These are phyloP conservation scores for Lagorchestes hirsutus DNA, from an alignment of 2,797 vertebrate species.

Conservation along the genomic window DNA sequence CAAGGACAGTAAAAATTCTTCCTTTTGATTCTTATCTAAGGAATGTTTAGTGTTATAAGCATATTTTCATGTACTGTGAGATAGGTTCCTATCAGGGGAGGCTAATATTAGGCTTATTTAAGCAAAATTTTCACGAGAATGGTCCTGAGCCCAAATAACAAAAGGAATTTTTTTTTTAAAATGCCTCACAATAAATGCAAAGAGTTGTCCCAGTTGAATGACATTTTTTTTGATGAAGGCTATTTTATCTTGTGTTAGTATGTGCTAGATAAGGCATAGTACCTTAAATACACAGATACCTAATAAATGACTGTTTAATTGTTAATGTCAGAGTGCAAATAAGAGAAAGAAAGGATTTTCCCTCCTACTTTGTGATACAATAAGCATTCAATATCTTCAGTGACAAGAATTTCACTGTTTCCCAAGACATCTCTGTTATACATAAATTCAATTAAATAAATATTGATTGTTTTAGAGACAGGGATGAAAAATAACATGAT, in stretches of 20 bases:
- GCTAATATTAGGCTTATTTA: background rate
- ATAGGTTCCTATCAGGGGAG: background rate
- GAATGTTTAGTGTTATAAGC: background rate
- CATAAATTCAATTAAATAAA: background rate
- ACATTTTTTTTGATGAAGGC: background rate
- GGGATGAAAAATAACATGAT: background rate
- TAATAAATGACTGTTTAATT: background rate
- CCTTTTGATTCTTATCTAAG: background rate
- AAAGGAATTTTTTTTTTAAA: background rate
- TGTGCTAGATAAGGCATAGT: background rate
- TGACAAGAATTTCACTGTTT: background rate
- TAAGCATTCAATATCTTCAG: background rate
- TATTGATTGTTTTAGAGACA: background rate
- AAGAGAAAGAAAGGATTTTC: background rate
- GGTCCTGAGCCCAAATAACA: background rate
- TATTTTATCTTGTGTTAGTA: background rate
- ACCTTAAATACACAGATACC: background rate
- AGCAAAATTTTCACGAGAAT: background rate
- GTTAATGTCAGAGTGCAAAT: background rate
- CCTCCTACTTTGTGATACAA: background rate
- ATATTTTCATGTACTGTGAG: background rate
- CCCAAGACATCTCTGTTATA: background rate
- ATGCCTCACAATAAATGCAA: background rate
- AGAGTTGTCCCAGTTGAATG: background rate
- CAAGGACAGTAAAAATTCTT: background rate